Percentiles rank a stretch among this genome's conserved stretches.
Evolutionary conservation across 2,797 vertebrate species (phyloP).

Genomic region (Vireo griseus): DNA sequence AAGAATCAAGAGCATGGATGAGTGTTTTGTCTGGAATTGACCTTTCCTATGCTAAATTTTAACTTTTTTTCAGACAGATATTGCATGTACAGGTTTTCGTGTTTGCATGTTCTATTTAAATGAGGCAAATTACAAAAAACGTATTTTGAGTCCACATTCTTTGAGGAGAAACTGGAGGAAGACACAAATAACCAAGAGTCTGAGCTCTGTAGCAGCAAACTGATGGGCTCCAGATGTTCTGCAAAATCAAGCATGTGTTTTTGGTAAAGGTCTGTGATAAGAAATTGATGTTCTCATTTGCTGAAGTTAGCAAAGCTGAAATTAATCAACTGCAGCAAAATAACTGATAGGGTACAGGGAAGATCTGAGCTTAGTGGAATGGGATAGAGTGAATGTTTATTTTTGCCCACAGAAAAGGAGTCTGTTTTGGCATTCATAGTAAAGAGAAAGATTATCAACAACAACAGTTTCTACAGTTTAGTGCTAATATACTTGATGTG

Average conservation of each 20-base stretch:
- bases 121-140: neutral
- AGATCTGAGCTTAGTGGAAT: neutral
- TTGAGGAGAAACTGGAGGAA: neutral
- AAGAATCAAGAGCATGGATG: neutral
- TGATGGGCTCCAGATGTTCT: neutral
- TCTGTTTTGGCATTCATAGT: neutral
- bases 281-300: neutral
- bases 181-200: neutral
- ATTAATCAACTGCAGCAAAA: neutral
- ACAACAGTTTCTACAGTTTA: neutral
- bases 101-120: neutral
- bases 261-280: neutral
- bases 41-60: neutral
- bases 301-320: neutral
- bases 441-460: neutral
- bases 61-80: neutral
- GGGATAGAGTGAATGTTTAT: neutral
- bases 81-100: neutral
- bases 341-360: neutral
- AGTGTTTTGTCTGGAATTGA: neutral
- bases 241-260: neutral
- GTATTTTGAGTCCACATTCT: neutral
- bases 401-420: neutral
- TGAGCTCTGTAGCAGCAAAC: neutral
- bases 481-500: neutral